Conservation (phyloP, 2,797 vertebrate species). For the Lutjanus argentimaculatus region DNA sequence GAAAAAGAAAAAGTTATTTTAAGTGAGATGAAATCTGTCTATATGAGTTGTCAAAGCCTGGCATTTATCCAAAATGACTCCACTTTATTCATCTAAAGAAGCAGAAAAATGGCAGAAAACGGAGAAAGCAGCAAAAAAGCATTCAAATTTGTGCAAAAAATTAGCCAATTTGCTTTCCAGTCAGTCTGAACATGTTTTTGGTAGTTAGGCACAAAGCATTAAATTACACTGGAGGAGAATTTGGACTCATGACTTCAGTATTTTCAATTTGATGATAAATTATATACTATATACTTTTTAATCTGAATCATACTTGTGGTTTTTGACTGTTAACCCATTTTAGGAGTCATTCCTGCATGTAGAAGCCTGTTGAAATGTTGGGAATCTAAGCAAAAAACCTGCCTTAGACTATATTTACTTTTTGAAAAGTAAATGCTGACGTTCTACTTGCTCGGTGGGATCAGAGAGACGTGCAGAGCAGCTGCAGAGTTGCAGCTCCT, state of each 20-base stretch:
- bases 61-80: background rate
- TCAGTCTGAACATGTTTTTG: background rate
- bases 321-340: background rate
- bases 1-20: no score
- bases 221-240: background rate
- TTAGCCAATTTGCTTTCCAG: no score
- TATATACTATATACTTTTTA: no score
- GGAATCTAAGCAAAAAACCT: background rate
- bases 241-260: background rate
- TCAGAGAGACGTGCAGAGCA: constrained; percentile 52
- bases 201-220: background rate
- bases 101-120: background rate
- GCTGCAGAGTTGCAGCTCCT: constrained; percentile 53
- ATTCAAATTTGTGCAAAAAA: background rate
- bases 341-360: background rate
- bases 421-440: background rate
- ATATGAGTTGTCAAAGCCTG: background rate
- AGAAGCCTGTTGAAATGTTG: background rate
- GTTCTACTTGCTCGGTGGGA: background rate
- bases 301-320: no score
- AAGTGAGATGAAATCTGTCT: background rate
- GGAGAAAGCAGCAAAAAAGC: background rate
- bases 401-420: background rate
- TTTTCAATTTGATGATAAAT: no score
- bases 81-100: background rate